phyloP scores from a whole-genome alignment of 2,888 invertebrate genomes.

The Diaperis boleti region DNA sequence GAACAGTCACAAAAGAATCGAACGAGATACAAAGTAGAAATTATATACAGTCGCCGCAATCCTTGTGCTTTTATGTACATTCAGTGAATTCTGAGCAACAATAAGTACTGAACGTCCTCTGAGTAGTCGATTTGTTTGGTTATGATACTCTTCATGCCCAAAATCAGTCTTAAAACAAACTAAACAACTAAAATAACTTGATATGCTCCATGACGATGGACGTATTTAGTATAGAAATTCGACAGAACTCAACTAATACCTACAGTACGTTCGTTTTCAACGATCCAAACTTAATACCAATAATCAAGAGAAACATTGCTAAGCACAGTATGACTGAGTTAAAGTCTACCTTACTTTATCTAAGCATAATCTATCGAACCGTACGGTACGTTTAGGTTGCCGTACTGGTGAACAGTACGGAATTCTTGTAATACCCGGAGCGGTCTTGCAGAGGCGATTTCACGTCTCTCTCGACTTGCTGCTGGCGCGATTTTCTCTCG shows the following conservation, averaged over 20 bases:
- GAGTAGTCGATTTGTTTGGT: slow-evolving; percentile 9
- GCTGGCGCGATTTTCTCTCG: slow-evolving; percentile 87
- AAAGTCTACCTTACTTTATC: slow-evolving; percentile 22
- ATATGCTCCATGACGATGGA: slow-evolving; percentile 47
- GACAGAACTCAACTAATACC: slow-evolving; percentile 27
- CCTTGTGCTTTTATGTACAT: slow-evolving; percentile 31
- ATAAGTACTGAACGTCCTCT: slow-evolving; percentile 8
- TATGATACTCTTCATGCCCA: slow-evolving; percentile 33
- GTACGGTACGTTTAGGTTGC: slow-evolving; percentile 73
- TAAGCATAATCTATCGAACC: slow-evolving; percentile 16
- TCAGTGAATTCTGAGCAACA: slow-evolving; percentile 36
- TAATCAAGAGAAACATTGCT: slow-evolving; percentile 31
- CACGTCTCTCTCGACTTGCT: slow-evolving; percentile 83
- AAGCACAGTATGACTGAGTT: slow-evolving; percentile 27
- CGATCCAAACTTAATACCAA: slow-evolving; percentile 26
- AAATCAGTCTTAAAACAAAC: slow-evolving; percentile 48
- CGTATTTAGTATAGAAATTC: slow-evolving; percentile 40
- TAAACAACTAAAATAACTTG: slow-evolving; percentile 38
- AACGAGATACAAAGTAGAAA: slow-evolving; percentile 20
- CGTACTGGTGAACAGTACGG: slow-evolving; percentile 89
- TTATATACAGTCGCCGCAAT: slow-evolving; percentile 32
- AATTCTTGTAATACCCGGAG: slow-evolving; percentile 88
- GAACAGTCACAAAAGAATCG: slow-evolving; percentile 15
- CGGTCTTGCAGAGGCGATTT: slow-evolving; percentile 88
- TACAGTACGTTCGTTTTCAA: slow-evolving; percentile 31